A percentile compares a stretch with the other conserved stretches of the same genome.
These are phyloP conservation scores for Diceros bicornis DNA, from an alignment of 2,797 vertebrate species.

Conservation along the genomic window DNA sequence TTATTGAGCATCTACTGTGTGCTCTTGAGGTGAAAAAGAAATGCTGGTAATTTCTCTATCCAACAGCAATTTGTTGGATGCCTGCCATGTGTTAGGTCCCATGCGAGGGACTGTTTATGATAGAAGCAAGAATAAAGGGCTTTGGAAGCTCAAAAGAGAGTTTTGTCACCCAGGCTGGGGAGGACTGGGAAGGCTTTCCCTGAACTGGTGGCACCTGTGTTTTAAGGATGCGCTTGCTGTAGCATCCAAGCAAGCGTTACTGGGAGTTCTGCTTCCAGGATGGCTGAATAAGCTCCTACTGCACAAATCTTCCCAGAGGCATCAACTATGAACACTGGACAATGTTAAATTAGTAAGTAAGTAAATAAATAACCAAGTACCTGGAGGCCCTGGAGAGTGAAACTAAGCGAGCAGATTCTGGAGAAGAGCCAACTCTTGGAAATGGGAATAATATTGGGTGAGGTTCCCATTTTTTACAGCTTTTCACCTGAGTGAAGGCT, in stretches of 20 bases:
- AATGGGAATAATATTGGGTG: no score
- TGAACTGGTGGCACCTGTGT: neutral
- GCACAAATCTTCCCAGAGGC: neutral
- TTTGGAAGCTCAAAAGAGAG: neutral
- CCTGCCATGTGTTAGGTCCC: neutral
- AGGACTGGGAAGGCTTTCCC: no score
- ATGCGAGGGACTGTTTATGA: neutral
- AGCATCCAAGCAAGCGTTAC: neutral
- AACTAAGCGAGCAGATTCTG: neutral
- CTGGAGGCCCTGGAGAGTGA: neutral
- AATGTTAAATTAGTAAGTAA: neutral
- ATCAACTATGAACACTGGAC: neutral
- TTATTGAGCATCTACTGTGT: neutral
- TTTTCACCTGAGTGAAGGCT: neutral
- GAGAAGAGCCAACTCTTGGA: neutral
- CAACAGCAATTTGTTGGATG: neutral
- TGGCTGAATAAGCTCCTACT: neutral
- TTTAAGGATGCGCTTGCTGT: neutral
- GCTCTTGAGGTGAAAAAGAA: neutral
- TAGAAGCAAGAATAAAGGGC: neutral
- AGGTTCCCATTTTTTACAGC: neutral
- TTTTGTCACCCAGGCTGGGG: neutral
- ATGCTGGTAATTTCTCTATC: neutral
- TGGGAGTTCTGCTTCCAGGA: neutral
- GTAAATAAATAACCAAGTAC: neutral